A percentile compares a stretch with the other conserved stretches of the same genome.
These are phyloP conservation scores for Miltochrista miniata DNA, from an alignment of 2,888 invertebrate species.

Conservation along the genomic window DNA sequence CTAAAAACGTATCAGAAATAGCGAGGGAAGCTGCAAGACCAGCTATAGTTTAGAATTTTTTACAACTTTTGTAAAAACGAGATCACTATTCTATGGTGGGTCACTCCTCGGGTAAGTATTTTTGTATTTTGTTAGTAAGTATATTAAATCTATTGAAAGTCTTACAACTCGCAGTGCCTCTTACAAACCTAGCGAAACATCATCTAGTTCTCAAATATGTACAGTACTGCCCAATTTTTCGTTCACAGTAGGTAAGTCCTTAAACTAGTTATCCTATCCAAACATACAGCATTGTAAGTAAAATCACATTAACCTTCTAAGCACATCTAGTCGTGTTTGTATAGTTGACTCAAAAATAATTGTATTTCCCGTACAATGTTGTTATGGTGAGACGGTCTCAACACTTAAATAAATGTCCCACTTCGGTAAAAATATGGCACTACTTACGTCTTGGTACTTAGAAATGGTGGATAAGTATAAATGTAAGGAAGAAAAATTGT, in stretches of 20 bases:
- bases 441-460: slow-evolving; percentile 23
- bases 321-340: background rate
- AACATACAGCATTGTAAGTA: background rate
- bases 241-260: background rate
- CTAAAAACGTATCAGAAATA: too few relatives aligned
- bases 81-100: too few relatives aligned
- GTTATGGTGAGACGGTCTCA: slow-evolving; percentile 2
- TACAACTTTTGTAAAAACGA: too few relatives aligned
- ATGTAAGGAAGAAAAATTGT: slow-evolving; percentile 4
- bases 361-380: slow-evolving; percentile 1
- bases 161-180: too few relatives aligned
- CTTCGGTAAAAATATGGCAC: slow-evolving; percentile 15
- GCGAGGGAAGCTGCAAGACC: too few relatives aligned
- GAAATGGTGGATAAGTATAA: slow-evolving; percentile 4
- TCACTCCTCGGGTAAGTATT: too few relatives aligned
- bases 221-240: background rate
- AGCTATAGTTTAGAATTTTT: too few relatives aligned
- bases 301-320: slow-evolving; percentile 1
- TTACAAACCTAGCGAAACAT: too few relatives aligned
- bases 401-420: slow-evolving; percentile 12
- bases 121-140: too few relatives aligned
- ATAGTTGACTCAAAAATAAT: background rate
- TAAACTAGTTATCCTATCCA: background rate
- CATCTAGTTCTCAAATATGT: too few relatives aligned
- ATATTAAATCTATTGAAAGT: too few relatives aligned